Base-by-base conservation (phyloP, 2,113 vertebrate genomes). In the Erinaceus europaeus region DNA sequence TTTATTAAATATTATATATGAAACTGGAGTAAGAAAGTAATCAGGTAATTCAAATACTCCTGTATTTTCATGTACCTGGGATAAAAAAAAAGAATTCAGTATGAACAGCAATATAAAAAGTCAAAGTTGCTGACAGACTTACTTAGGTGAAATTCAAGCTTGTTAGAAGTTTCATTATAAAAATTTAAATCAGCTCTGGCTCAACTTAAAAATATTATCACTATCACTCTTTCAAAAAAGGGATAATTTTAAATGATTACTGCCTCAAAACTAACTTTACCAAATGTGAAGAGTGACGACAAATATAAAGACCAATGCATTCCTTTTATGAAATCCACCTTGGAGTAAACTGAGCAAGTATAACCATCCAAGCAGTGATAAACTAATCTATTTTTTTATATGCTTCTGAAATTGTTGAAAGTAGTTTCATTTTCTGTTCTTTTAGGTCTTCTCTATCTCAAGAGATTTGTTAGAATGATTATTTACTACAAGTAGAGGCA, bases 1-100 rank as follows among this genome's bases (percentile, higher is more conserved):
- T 88, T 86, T 89, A 82, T 34, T 53, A 53, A 67, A 72, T 15
- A 84, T 76, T 74, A 62, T 84, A 87, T 61, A 9, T 69, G 73
- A 87, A 85, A 75, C 4, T 84, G 36, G 18, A 20, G 29, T 67
- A 75, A 72, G 27, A 11, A 82, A 88, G 80, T 86, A 72, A 88
- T 29, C 68, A 75, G 13, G 36, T 8, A 82, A 15, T 9, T 84
- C 38, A 75, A 65, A 71, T 89, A 25, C 9, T 85, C 18, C 67
- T 84, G 1, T 42, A 75, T 74, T 91, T 91, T 76, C 14, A 86
- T 74, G 17, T 86, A 78, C 27, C 77, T 67, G 62, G 11, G 48
- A 69, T 71, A 71, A 81, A 69, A 21, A 61, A 53, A 68, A 69
- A 46, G 53, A 59, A 57, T 85, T 76, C n/a, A 76, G 48, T 21